These are phyloP conservation scores for Penaeus chinensis DNA, from an alignment of 1,140 invertebrate species.

Conservation along the genomic window DNA sequence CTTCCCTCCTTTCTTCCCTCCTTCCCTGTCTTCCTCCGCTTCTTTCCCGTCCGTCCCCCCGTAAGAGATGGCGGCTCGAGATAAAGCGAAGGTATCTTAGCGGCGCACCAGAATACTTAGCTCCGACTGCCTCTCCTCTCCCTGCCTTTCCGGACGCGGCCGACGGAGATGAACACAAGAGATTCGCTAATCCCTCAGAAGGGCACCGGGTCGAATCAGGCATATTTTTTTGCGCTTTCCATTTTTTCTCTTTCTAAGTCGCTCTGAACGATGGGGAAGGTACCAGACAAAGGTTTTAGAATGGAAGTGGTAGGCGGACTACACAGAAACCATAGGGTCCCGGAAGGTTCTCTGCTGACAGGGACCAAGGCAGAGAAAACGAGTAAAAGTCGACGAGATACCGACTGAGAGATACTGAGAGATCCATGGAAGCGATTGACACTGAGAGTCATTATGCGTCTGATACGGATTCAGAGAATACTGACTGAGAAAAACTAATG, in stretches of 20 bases:
- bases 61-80: background rate
- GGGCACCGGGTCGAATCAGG: background rate
- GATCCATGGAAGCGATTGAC: background rate
- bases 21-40: background rate
- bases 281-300: background rate
- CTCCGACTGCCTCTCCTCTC: background rate
- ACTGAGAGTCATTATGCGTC: too few species aligned
- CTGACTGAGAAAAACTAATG: background rate
- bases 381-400: background rate
- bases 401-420: conserved; percentile 5
- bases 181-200: conserved; percentile 36
- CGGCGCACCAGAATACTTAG: background rate
- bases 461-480: background rate
- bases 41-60: too few species aligned
- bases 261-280: conserved; percentile 17
- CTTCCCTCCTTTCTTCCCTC: background rate
- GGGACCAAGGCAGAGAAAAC: background rate
- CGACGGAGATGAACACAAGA: conserved; percentile 10
- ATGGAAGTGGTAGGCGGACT: background rate
- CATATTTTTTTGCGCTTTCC: background rate
- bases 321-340: background rate
- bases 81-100: conserved; percentile 25
- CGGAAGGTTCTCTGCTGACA: too few species aligned
- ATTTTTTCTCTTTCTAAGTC: background rate
- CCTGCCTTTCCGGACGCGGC: background rate